Base-by-base conservation (phyloP, 2,888 invertebrate species). In the Rhagonycha lutea region DNA sequence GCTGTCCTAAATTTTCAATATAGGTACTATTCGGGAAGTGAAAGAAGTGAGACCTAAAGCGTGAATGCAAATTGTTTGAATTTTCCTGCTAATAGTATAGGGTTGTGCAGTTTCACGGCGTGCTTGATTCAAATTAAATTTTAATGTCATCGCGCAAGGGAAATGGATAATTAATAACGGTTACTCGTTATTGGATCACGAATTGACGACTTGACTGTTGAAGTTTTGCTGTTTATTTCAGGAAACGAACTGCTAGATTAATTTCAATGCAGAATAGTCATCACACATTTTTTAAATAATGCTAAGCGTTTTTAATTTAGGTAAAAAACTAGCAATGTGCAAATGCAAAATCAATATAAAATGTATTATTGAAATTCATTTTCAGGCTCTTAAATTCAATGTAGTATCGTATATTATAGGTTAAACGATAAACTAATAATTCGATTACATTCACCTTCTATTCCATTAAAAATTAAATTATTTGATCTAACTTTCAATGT, bases 91-190 rank as follows among this genome's bases (percentile, higher is more conserved):
- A 72, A 72, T 74, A 77, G 72, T 72, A 61, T 69, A 47, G 67
- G 73, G 76, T 47, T 72, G 73, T 76, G 62, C 67, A 72, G 72
- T 69, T 76, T 82, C 82, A 82, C 83, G 83, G 82, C 81, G 80
- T 81, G 81, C 81, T 83, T 82, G 81, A 83, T 81, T 82, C 83
- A 81, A 85, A 85, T 84, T 84, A 84, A 85, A 85, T 84, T 85
- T 85, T 84, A 84, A 85, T 85, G 85, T 84, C 85, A 84, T 85
- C 83, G 83, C 82, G 81, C 81, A 77, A 81, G 82, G 85, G 85
- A 85, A 85, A 85, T 85, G 82, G 84, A 85, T 82, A 83, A 83
- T 83, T 83, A 82, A 81, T 80, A 80, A 80, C 78, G 77, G 80
- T 80, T 74, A 70, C 68, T 77, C 70, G 72, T 77, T 73, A 77